These are phyloP conservation scores for Littorina saxatilis DNA, from an alignment of 1,140 invertebrate genomes.

Conservation along the genomic window DNA sequence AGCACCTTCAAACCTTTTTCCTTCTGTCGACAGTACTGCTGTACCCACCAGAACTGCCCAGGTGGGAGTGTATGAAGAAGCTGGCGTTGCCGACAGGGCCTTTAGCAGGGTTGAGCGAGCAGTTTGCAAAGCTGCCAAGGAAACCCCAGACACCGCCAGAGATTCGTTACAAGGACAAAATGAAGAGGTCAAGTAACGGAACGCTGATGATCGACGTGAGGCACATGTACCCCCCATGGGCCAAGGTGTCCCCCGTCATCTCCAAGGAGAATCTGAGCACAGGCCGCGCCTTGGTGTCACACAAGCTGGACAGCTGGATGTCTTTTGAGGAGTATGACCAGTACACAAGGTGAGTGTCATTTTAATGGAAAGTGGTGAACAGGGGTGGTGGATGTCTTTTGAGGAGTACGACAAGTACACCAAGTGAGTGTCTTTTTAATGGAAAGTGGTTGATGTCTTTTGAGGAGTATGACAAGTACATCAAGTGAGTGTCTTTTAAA, in stretches of 20 bases:
- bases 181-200: slow-evolving; percentile 60
- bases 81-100: slow-evolving; percentile 12
- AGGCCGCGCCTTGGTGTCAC: slow-evolving; percentile 63
- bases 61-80: slow-evolving; percentile 47
- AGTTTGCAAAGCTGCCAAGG: slow-evolving; percentile 64
- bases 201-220: slow-evolving; percentile 62
- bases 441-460: slow-evolving; percentile 64
- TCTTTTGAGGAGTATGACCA: slow-evolving; percentile 72
- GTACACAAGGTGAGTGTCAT: slow-evolving; percentile 63
- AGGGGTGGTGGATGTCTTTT: slow-evolving; percentile 69
- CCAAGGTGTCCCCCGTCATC: slow-evolving; percentile 46
- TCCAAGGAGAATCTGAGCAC: slow-evolving; percentile 67
- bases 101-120: slow-evolving; percentile 48
- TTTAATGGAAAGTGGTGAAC: neutral
- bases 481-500: slow-evolving; percentile 53
- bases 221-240: slow-evolving; percentile 57
- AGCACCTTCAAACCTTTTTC: too few relatives aligned
- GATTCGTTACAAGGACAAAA: slow-evolving; percentile 64
- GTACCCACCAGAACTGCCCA: slow-evolving; percentile 67
- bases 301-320: slow-evolving; percentile 71
- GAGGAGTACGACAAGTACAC: slow-evolving; percentile 72
- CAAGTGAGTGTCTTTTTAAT: slow-evolving; percentile 51
- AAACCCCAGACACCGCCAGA: slow-evolving; percentile 59
- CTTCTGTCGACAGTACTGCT: slow-evolving; percentile 62
- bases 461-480: slow-evolving; percentile 71